Evolutionary conservation across 2,888 invertebrate genomes (phyloP).

Genomic region (Dasysyrphus albostriatus): DNA sequence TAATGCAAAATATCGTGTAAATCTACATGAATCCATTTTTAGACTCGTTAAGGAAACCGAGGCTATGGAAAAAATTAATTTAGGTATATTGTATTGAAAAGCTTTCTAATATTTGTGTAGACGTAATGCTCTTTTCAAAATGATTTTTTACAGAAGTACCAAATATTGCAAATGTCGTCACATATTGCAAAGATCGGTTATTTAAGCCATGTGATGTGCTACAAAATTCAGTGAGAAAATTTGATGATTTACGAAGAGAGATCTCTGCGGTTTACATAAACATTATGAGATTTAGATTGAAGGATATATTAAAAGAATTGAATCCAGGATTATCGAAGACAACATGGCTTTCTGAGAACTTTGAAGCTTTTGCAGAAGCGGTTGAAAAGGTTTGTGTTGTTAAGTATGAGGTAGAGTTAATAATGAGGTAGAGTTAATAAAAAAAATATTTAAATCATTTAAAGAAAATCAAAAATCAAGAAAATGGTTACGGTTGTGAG

Average conservation of each 20-base stretch:
- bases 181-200: slow-evolving; percentile 89
- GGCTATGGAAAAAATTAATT: slow-evolving; percentile 90
- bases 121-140: no score
- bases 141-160: slow-evolving; percentile 86
- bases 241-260: slow-evolving; percentile 85
- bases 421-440: no score
- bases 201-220: slow-evolving; percentile 87
- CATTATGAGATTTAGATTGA: slow-evolving; percentile 88
- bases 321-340: slow-evolving; percentile 91
- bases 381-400: slow-evolving; percentile 85
- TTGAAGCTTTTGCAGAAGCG: slow-evolving; percentile 81
- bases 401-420: not conserved
- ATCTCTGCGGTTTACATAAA: slow-evolving; percentile 86
- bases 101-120: no score
- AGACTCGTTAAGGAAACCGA: slow-evolving; percentile 92
- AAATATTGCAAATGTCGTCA: slow-evolving; percentile 90
- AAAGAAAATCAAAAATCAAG: no score
- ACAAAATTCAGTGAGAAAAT: slow-evolving; percentile 87
- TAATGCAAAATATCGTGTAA: slow-evolving; percentile 87
- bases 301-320: slow-evolving; percentile 89
- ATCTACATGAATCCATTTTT: slow-evolving; percentile 89
- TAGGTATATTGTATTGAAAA: not conserved
- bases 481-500: no score
- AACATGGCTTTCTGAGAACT: slow-evolving; percentile 92
- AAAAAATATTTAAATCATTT: no score